Percentiles rank a stretch among this genome's conserved stretches.
Conservation (phyloP, 2,113 vertebrate species). For the Colaptes auratus region DNA sequence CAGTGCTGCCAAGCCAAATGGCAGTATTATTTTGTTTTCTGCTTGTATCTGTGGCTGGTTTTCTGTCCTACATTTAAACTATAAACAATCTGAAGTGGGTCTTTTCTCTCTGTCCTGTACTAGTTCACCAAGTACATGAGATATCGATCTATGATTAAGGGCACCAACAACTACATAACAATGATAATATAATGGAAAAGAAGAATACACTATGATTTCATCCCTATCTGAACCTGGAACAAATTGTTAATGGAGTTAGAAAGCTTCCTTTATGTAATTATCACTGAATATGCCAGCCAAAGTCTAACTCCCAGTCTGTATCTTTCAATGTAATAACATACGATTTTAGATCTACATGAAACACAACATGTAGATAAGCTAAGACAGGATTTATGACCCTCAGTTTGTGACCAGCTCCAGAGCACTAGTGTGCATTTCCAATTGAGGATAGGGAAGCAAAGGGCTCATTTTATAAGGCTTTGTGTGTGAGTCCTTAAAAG, state of each 20-base stretch:
- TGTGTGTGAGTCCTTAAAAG: background rate
- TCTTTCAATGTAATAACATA: background rate
- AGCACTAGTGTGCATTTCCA: background rate
- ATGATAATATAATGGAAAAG: background rate
- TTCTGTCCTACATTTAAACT: background rate
- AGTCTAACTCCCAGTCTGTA: background rate
- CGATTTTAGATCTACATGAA: background rate
- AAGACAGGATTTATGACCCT: background rate
- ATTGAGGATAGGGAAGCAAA: background rate
- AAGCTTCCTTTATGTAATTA: conserved; percentile 13
- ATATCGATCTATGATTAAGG: background rate
- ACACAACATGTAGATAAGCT: background rate
- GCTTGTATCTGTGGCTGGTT: background rate
- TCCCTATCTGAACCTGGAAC: conserved; percentile 11
- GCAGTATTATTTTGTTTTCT: background rate
- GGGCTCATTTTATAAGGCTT: background rate
- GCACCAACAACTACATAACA: background rate
- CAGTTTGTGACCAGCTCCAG: background rate
- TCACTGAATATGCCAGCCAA: background rate
- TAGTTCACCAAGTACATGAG: background rate
- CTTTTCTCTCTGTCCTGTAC: background rate
- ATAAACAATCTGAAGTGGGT: background rate
- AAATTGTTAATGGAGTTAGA: conserved; percentile 43
- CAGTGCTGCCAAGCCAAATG: background rate
- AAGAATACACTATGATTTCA: background rate